A percentile compares a stretch with the other conserved stretches of the same genome.
These are phyloP conservation scores for Erinaceus europaeus DNA, from an alignment of 2,113 vertebrate genomes.

Conservation along the genomic window DNA sequence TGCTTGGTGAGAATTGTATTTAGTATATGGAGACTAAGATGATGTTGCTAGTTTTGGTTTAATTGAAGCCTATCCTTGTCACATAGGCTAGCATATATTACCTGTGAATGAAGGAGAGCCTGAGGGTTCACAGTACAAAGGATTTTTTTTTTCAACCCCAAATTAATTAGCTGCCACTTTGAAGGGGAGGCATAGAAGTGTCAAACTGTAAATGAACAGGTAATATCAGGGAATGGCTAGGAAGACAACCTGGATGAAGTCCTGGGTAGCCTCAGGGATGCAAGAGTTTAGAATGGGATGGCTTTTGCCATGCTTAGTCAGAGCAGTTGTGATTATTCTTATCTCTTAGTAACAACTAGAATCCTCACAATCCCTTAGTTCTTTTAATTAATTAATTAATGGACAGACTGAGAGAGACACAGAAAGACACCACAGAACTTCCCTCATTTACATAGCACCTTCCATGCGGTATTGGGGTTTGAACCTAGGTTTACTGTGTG, in stretches of 20 bases:
- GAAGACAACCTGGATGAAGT: background rate
- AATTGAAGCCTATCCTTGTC: background rate
- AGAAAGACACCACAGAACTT: background rate
- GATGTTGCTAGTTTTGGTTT: background rate
- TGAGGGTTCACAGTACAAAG: background rate
- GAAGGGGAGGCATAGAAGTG: background rate
- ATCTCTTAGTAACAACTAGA: no score
- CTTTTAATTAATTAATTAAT: no score
- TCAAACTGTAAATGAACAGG: background rate
- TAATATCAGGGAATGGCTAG: background rate
- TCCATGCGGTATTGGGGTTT: no score
- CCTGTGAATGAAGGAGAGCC: background rate
- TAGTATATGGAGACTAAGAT: background rate
- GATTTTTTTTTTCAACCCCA: background rate
- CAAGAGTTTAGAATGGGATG: background rate
- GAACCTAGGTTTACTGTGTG: no score
- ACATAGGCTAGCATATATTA: background rate
- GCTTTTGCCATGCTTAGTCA: background rate
- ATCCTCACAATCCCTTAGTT: no score
- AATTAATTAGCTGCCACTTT: background rate
- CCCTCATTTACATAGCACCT: background rate
- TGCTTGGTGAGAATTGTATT: background rate
- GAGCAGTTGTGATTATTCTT: background rate
- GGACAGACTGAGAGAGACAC: no score
- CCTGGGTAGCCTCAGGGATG: background rate